Evolutionary conservation across 2,113 vertebrate genomes (phyloP), one percentile per base, ranked within the genome.

Genomic region (Cynopterus brachyotis): DNA sequence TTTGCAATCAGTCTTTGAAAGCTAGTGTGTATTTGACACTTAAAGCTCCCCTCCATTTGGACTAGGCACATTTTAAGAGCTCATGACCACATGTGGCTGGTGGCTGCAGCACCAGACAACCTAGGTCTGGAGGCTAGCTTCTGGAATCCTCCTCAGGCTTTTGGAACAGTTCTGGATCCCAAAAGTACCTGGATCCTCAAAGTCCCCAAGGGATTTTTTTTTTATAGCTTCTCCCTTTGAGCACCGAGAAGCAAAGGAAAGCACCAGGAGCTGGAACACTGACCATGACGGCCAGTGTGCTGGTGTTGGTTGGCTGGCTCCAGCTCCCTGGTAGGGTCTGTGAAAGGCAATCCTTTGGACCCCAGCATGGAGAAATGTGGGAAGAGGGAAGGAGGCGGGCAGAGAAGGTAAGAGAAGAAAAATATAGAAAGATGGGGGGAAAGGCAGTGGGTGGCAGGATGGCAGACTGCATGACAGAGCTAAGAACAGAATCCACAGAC

Each of bases 1-100:
- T 32, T 42, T 32, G 8, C 70, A 32, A 20, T 45, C 62, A 30
- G 85, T 45, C 69, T 91, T 80, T 96, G 76, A 76, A 91, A 60
- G 20, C 64, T 32, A 67, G 50, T 13, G 12, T 30, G 4, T 40
- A 3, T 35, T 91, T 91, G 9, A 81, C 0, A 13, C 9, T 60
- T 15, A 24, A 8, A 60, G n/a, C 37, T 16, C 45, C 30, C 50
- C 53, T 87, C n/a, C 2, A 0, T 64, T 59, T 0, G 0, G 5
- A 59, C 40, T 2, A 35, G 17, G 69, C 28, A 3, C 35, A 16
- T 32, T n/a, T 40, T 10, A 32, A 22, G 50, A 32, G 26, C 76
- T 55, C 24, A 42, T 17, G 6, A 9, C 55, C 10, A n/a, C 26
- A 3, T 1, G 42, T 22, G 55, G 17, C 72, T 4, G 1, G 37